These are phyloP conservation scores for Limnephilus auricula DNA, from an alignment of 2,888 invertebrate species.

Conservation along the genomic window DNA sequence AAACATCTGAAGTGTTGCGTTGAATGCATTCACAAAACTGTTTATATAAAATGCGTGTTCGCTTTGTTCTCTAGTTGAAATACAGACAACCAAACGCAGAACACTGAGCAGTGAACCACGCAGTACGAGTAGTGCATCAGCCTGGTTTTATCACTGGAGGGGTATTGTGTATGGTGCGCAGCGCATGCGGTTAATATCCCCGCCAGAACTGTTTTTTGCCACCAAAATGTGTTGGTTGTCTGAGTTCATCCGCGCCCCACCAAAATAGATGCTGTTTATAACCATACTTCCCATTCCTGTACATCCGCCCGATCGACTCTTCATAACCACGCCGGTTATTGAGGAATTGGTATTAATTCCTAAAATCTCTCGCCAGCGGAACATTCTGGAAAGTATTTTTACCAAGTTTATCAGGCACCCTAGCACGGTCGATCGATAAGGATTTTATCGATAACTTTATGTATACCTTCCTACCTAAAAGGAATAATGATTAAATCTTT, in stretches of 20 bases:
- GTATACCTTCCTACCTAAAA: too few relatives aligned
- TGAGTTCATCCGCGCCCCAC: conserved; percentile 17
- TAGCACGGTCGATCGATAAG: too few relatives aligned
- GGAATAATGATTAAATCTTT: too few relatives aligned
- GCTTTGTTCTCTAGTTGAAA: neutral
- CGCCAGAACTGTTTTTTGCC: conserved; percentile 26
- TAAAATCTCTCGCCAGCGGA: neutral
- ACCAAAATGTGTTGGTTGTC: conserved; percentile 31
- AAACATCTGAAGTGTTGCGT: neutral
- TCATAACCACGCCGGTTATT: conserved; percentile 5
- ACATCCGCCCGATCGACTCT: conserved; percentile 31
- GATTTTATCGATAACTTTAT: too few relatives aligned
- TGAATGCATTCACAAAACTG: neutral
- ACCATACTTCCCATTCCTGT: conserved; percentile 12
- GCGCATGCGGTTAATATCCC: conserved; percentile 34
- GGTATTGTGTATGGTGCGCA: neutral
- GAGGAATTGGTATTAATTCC: neutral
- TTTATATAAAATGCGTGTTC: neutral
- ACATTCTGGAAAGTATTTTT: neutral
- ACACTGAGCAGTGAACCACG: conserved; percentile 6
- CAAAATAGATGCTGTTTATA: conserved; percentile 35
- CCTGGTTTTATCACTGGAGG: neutral
- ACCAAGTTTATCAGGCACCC: neutral
- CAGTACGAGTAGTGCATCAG: neutral
- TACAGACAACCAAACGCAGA: neutral